Base-by-base conservation (phyloP, 2,797 vertebrate species). In the Salarias fasciatus region DNA sequence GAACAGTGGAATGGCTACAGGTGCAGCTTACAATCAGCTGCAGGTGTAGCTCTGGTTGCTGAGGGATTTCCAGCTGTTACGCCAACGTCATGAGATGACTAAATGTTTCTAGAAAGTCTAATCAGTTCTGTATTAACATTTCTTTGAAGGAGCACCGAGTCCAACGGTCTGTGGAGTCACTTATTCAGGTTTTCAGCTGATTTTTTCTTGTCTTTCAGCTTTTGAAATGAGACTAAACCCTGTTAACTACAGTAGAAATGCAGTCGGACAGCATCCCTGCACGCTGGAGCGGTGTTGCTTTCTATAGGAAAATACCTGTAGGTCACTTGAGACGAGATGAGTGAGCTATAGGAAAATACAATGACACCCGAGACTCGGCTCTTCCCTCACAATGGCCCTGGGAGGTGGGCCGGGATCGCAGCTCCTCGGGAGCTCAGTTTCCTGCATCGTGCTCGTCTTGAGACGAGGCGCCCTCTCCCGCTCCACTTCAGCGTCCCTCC, bases 291-390 rank as follows among this genome's bases (percentile, higher is more conserved):
- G 80, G 72, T 82, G 78, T 79, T 69, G 33, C 59, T 59, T 78
- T 84, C 68, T 82, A 75, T 74, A 84, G 77, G 81, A 88, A 86
- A 85, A 88, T 80, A 84, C 72, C 76, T 76, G 82, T 48, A 48
- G 79, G 85, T 88, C 80, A 91, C 82, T 79, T 81, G 91, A 91
- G 83, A 89, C 53, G 37, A 55, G 60, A 64, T 42, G 71, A 82
- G 73, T 79, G 76, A 80, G 79, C 80, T 86, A 83, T 77, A 86
- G 88, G 81, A 89, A 90, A 89, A 88, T 84, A 87, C 84, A 76
- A 68, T 65, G 89, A 86, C 80, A 91, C 82, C 84, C 53, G 90
- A 92, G 83, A 78, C 78, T 15, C 4, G 2, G 65, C 79, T 72
- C 73, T 83, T 86, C 79, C 81, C 72, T 82, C 73, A 91, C 90